phyloP scores from a whole-genome alignment of 2,113 vertebrate genomes.

The Numenius arquata region DNA sequence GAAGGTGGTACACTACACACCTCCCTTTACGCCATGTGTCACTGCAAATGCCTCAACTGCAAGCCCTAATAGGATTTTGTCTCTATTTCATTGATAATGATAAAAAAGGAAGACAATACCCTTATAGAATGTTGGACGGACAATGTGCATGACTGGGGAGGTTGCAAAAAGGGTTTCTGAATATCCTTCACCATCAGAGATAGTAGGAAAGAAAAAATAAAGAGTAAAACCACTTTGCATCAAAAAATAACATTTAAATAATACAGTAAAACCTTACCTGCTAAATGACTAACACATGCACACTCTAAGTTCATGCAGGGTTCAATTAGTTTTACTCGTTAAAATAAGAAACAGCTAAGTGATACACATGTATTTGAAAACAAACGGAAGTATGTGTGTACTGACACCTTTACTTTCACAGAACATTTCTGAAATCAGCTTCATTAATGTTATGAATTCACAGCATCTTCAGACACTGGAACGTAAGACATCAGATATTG shows the following conservation, averaged over 20 bases:
- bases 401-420: not conserved
- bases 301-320: slow-evolving; percentile 44
- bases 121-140: slow-evolving; percentile 73
- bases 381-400: not conserved
- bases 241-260: slow-evolving; percentile 40
- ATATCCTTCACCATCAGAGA: slow-evolving; percentile 78
- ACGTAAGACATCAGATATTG: not conserved
- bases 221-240: slow-evolving; percentile 55
- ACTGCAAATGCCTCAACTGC: not conserved
- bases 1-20: not conserved
- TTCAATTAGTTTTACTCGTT: not conserved
- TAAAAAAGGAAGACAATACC: slow-evolving; percentile 76
- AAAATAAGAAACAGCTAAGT: not conserved
- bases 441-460: not conserved
- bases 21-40: not conserved
- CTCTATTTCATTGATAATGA: slow-evolving; percentile 16
- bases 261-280: slow-evolving; percentile 45
- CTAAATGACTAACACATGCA: slow-evolving; percentile 50
- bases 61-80: not conserved
- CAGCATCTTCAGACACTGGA: not conserved
- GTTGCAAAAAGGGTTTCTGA: slow-evolving; percentile 79
- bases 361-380: not conserved
- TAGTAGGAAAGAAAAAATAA: slow-evolving; percentile 66
- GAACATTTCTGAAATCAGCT: not conserved
- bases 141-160: slow-evolving; percentile 76